Evolutionary conservation across 2,797 vertebrate species (phyloP), one percentile per base, ranked within the genome.

Genomic region (Crax fasciolata): DNA sequence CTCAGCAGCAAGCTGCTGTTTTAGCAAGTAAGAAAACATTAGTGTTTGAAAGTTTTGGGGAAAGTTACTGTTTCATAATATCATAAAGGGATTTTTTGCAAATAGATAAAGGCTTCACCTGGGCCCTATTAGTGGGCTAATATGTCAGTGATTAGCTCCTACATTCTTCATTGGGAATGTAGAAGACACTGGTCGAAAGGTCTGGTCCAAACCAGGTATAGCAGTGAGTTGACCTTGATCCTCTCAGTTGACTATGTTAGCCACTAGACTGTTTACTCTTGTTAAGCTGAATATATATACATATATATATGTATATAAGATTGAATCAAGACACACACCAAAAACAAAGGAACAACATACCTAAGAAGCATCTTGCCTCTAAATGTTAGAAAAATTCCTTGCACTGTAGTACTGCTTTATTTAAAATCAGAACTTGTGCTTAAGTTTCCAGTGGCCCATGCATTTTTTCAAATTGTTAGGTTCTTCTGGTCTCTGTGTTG

Each of bases 401-500:
- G 17, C 49, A 72, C 30, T 30, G 1, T 81, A 27, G 55, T 63
- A 35, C 5, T 81, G 25, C 38, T 91, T 91, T 38, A 65, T 57
- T 78, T 85, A 43, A 87, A 76, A 73, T 62, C 38, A 39, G 5
- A 38, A 54, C 46, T 59, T 54, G 38, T 54, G 6, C 49, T 23
- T 16, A 25, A 21, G 13, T 81, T 87, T 84, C 17, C 11, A 7
- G 1, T 23, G 75, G 19, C 7, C 18, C 27, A 39, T 15, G 28
- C 2, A 4, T 19, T 51, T 82, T 87, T 73, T n/a, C 0, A 1
- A 19, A 20, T 59, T 1, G 1, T 27, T 68, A 38, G 24, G 28
- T 32, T 78, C 62, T 82, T 65, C 41, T 46, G 2, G 3, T 59
- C 21, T 59, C 27, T 49, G 2, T 67, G 17, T 65, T 44, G 11